These are phyloP conservation scores for Corydoras sp. DNA, from an alignment of 2,113 vertebrate genomes.

Conservation along the genomic window DNA sequence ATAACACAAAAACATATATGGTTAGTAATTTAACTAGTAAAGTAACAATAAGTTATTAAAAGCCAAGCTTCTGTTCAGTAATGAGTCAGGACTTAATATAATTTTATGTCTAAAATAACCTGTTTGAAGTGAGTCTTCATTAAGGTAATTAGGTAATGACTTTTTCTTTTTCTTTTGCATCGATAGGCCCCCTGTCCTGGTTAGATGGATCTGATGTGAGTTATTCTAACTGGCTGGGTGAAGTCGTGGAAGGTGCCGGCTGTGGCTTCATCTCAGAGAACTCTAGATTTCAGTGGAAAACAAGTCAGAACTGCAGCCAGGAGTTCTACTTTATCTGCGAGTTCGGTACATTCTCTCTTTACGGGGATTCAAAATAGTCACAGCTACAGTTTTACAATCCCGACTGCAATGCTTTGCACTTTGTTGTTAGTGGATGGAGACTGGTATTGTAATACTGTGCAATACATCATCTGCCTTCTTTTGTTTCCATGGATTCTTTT, in stretches of 20 bases:
- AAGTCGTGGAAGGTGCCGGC: slow-evolving; percentile 47
- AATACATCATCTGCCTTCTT: no score
- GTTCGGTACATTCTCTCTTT: slow-evolving; percentile 68
- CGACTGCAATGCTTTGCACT: no score
- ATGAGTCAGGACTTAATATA: no score
- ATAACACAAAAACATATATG: no score
- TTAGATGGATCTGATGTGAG: slow-evolving; percentile 78
- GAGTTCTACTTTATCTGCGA: slow-evolving; percentile 81
- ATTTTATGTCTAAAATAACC: no score
- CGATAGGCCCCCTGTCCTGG: slow-evolving; percentile 74
- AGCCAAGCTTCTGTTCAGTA: no score
- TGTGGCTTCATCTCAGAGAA: slow-evolving; percentile 76
- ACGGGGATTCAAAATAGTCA: no score
- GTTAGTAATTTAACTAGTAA: no score
- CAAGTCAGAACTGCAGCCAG: slow-evolving; percentile 74
- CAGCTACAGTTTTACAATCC: no score
- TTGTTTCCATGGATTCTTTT: background rate
- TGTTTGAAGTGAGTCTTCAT: background rate
- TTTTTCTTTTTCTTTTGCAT: background rate
- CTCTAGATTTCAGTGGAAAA: slow-evolving; percentile 73
- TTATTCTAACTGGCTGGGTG: slow-evolving; percentile 75
- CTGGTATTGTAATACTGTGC: no score
- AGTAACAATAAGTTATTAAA: no score
- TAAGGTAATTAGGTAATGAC: background rate
- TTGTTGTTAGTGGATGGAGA: no score